These are phyloP conservation scores for Brachyhypopomus gauderio DNA, from an alignment of 2,113 vertebrate genomes.

Conservation along the genomic window DNA sequence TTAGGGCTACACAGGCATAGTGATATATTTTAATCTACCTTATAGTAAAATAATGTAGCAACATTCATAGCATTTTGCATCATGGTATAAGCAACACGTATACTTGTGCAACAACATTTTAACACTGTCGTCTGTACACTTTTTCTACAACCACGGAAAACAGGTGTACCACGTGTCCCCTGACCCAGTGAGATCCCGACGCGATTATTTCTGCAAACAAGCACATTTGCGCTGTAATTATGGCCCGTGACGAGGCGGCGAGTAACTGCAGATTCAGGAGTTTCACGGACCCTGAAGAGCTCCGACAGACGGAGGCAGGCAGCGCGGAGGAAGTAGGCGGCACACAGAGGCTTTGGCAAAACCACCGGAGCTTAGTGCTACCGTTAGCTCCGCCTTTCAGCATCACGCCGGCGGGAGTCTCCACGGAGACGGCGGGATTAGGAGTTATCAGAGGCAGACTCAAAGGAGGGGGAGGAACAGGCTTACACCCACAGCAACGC, in stretches of 20 bases:
- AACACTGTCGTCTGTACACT: not conserved
- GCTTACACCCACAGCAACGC: not conserved
- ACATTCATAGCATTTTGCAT: not conserved
- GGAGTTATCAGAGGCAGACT: slow-evolving; percentile 32
- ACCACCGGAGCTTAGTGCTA: not conserved
- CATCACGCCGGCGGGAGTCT: slow-evolving; percentile 7
- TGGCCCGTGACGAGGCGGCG: not conserved
- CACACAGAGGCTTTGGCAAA: slow-evolving; percentile 15
- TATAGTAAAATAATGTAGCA: not conserved
- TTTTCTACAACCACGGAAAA: not conserved
- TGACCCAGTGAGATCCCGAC: not conserved
- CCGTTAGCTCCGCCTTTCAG: not conserved
- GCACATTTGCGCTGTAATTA: slow-evolving; percentile 10
- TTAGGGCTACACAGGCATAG: no score
- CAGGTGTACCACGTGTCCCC: not conserved
- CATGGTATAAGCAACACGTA: not conserved
- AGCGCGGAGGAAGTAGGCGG: slow-evolving; percentile 30
- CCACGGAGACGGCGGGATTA: slow-evolving; percentile 24
- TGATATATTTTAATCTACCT: no score
- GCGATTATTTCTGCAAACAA: slow-evolving; percentile 4
- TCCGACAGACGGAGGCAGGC: slow-evolving; percentile 8
- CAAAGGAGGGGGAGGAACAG: not conserved
- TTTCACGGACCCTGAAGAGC: not conserved
- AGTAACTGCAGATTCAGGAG: slow-evolving; percentile 35
- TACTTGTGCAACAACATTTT: not conserved